Evolutionary conservation across 2,888 invertebrate genomes (phyloP), one percentile per base, ranked within the genome.

Genomic region (Choristoneura rosaceana): DNA sequence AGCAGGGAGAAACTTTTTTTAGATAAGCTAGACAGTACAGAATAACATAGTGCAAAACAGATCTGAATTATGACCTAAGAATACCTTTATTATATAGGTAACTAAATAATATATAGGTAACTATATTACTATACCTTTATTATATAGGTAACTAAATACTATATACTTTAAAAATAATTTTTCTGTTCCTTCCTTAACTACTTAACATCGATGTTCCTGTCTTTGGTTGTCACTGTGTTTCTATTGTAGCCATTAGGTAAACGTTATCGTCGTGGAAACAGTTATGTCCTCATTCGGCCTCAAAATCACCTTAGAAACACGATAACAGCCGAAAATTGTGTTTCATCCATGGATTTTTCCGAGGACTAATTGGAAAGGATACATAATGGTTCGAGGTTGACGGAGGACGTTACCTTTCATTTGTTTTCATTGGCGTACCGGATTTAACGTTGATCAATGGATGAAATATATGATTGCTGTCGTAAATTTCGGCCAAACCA

Each of bases 361-460:
- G 15, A 15, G 14, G 9, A 17, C 15, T 15, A 9, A 5, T 9
- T 7, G 15, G 17, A 17, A 52, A 17, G 17, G 33, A n/a, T 60
- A 59, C 64, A 45, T 34, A 47, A 71, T 55, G 43, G 14, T 14
- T 14, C 14, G 50, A 64, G 65, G 52, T 70, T 66, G 52, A 52
- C 43, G 17, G 15, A 60, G 64, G 61, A 43, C 38, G 17, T 25
- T 47, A 55, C 17, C 52, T 66, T 67, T 62, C 66, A 71, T 71
- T 71, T 71, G 71, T 67, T 71, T 61, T 67, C 66, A 67, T 71
- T 33, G 60, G 41, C 17, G 50, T 60, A 43, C 65, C 60, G 65
- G 47, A 70, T 66, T 67, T 62, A 66, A 71, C 71, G 45, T 43
- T 71, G 71, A 71, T 71, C 71, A 71, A 71, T 71, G 66, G 47